These are phyloP conservation scores for Mechanitis messenoides DNA, from an alignment of 2,888 invertebrate genomes.

Conservation along the genomic window DNA sequence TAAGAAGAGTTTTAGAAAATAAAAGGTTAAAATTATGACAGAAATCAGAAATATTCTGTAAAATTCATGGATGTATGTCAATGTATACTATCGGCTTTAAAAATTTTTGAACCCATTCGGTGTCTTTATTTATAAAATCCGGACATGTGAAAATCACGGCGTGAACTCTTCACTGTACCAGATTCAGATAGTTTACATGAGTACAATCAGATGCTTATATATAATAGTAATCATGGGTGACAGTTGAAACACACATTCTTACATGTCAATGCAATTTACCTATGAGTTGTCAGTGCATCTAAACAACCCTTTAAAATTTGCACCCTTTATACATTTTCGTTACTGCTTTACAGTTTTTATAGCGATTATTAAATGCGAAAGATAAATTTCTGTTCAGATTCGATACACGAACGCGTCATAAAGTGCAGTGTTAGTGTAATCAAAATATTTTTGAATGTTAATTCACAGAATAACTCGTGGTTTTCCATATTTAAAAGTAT, in stretches of 20 bases:
- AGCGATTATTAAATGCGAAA: conserved; percentile 40
- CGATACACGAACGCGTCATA: conserved; percentile 28
- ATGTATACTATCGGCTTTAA: too few species aligned
- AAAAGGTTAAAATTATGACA: background rate
- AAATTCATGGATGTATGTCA: background rate
- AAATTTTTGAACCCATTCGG: too few species aligned
- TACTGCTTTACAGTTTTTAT: conserved; percentile 31
- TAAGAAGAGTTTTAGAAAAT: background rate
- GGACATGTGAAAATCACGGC: too few species aligned
- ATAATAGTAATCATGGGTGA: too few species aligned
- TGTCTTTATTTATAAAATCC: too few species aligned
- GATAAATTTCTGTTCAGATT: conserved; percentile 39
- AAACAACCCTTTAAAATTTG: conserved; percentile 16
- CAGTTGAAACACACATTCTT: too few species aligned
- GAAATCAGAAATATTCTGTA: background rate
- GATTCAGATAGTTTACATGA: too few species aligned
- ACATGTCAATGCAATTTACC: too few species aligned
- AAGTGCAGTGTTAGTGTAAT: conserved; percentile 23
- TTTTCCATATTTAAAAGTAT: too few species aligned
- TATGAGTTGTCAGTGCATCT: background rate
- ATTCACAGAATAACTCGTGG: background rate
- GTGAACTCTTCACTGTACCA: too few species aligned
- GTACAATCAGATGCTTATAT: too few species aligned
- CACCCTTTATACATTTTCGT: conserved; percentile 20
- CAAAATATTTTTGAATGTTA: conserved; percentile 22